Evolutionary conservation across 2,888 invertebrate species (phyloP), one percentile per base, ranked within the genome.

Genomic region (Spodoptera exigua): DNA sequence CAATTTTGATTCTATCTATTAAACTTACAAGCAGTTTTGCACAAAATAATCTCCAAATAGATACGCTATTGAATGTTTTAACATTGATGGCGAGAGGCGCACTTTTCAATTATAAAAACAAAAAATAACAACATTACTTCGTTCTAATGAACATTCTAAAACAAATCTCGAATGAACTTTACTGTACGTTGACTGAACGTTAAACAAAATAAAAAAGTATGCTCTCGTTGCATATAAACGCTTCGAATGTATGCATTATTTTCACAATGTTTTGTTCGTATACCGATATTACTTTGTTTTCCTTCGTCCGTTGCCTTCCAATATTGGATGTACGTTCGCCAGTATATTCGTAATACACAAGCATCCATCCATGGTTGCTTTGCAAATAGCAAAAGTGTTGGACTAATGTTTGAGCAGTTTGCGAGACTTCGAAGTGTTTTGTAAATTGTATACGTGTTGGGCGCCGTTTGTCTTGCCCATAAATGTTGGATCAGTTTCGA

Each of bases 221-320:
- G 21, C 17, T 7, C 12, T 2, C 10, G 40, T 17, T 41, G 40
- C 17, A 16, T 59, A 27, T 1, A 40, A 40, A 40, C 13, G 11
- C 21, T 27, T 48, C 41, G 27, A 47, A 9, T 17, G 13, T 21
- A 7, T 35, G 43, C 34, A 35, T 44, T 67, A 21, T 62, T 67
- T 63, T 47, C 9, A 7, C 37, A 63, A 48, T 59, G 60, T 66
- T 58, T 37, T 68, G 37, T 39, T 66, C 59, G 58, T 58, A 62
- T 62, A 39, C 37, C 46, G 58, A 27, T 18, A 37, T 18, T 44
- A 35, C 65, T 64, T n/a, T 34, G 39, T 58, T 9, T 32, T 43
- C 43, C 43, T 32, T 48, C 12, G 58, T 57, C 17, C 17, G 34
- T 14, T 10, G 39, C 67, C 27, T 48, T 63, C 37, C 67, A 62